These are phyloP conservation scores for Orthosia incerta DNA, from an alignment of 2,888 invertebrate species.

Conservation along the genomic window DNA sequence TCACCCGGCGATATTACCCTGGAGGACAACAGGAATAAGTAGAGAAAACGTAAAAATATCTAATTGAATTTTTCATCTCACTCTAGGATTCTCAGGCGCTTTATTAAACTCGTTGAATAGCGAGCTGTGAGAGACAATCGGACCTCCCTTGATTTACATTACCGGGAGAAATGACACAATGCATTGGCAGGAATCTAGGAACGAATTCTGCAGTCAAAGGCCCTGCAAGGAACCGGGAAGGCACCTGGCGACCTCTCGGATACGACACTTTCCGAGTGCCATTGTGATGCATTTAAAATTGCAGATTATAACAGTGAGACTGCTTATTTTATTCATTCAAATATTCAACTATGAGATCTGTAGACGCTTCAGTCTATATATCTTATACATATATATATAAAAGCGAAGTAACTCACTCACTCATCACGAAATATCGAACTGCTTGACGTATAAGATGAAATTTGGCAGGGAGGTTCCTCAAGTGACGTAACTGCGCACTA, in stretches of 20 bases:
- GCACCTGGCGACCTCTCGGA: conserved; percentile 44
- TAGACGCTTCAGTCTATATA: not conserved
- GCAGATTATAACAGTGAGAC: conserved; percentile 21
- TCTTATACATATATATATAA: too few relatives aligned
- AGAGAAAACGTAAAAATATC: conserved; percentile 77
- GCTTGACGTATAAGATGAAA: too few relatives aligned
- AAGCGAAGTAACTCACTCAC: too few relatives aligned
- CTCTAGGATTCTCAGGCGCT: conserved; percentile 76
- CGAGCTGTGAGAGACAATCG: conserved; percentile 79
- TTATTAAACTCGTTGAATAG: conserved; percentile 83
- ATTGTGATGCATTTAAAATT: conserved; percentile 49
- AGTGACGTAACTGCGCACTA: too few relatives aligned
- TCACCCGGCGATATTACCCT: conserved; percentile 74
- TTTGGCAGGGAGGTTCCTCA: too few relatives aligned
- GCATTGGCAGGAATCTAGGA: conserved; percentile 71
- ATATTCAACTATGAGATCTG: not conserved
- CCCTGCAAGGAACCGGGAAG: conserved; percentile 49
- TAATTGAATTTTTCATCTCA: conserved; percentile 86
- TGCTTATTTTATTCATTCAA: not conserved
- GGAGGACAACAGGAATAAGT: conserved; percentile 75
- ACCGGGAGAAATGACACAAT: conserved; percentile 75
- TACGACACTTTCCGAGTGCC: conserved; percentile 30
- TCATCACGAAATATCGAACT: too few relatives aligned
- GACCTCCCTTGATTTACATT: conserved; percentile 81
- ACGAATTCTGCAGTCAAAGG: conserved; percentile 76